These are phyloP conservation scores for Cataglyphis albicans DNA, from an alignment of 2,888 invertebrate species.

Conservation along the genomic window DNA sequence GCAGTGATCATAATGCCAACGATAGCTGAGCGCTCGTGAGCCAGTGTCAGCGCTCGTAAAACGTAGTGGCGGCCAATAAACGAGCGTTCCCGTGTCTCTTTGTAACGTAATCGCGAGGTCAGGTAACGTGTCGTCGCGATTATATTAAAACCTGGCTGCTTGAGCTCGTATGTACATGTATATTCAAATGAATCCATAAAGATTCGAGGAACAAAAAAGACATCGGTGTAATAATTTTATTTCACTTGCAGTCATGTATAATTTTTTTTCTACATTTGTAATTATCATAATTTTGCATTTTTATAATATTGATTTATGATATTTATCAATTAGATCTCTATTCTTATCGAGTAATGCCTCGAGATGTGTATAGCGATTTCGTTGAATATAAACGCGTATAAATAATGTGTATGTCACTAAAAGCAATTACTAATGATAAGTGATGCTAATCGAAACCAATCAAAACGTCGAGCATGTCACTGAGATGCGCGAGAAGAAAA, in stretches of 20 bases:
- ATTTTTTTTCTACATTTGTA: conserved; percentile 5
- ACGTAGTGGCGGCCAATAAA: conserved; percentile 64
- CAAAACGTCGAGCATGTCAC: conserved; percentile 44
- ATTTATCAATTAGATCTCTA: conserved; percentile 34
- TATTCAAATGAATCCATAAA: background rate
- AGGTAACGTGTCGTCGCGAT: conserved; percentile 28
- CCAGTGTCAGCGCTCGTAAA: conserved; percentile 70
- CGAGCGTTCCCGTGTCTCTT: conserved; percentile 65
- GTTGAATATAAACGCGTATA: background rate
- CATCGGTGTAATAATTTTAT: conserved; percentile 27
- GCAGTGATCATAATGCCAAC: conserved; percentile 67
- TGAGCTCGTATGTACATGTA: conserved; percentile 8
- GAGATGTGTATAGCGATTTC: conserved; percentile 18
- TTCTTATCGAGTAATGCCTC: conserved; percentile 12
- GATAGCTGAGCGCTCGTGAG: conserved; percentile 33
- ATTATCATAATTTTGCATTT: conserved; percentile 24
- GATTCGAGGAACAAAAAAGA: background rate
- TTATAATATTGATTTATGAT: conserved; percentile 4
- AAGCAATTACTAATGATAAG: conserved; percentile 44
- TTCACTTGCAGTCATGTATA: background rate
- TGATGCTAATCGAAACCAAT: conserved; percentile 47
- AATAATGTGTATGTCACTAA: conserved; percentile 17
- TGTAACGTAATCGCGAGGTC: conserved; percentile 65
- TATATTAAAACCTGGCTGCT: conserved; percentile 31
- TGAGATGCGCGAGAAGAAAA: conserved; percentile 26